These are phyloP conservation scores for Entomyzon cyanotis DNA, from an alignment of 2,113 vertebrate species.

Conservation along the genomic window DNA sequence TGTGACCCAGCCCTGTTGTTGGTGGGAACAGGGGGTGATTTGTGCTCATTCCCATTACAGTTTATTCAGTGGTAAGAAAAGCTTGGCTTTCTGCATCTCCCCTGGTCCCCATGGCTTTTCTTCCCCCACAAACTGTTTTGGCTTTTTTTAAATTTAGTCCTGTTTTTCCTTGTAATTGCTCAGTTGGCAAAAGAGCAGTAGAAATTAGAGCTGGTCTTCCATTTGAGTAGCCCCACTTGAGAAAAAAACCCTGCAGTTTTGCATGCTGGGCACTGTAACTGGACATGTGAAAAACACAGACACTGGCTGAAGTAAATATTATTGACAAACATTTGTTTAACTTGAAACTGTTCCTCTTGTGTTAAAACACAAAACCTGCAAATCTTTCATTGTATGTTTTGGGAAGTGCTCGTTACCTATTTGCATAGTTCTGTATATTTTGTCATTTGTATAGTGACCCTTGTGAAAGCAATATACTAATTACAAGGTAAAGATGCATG, in stretches of 20 bases:
- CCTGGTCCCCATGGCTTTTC: not conserved
- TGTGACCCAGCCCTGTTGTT: rapidly evolving
- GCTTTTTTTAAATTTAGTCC: not conserved
- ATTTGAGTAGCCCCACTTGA: not conserved
- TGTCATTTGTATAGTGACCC: not conserved
- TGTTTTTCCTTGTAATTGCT: not conserved
- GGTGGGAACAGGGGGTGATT: not conserved
- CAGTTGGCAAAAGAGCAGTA: not conserved
- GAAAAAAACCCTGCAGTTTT: not conserved
- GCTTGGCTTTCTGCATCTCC: not conserved
- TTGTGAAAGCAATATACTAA: not conserved
- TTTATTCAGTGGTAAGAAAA: not conserved
- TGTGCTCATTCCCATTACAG: not conserved
- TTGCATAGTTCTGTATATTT: not conserved
- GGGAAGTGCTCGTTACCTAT: not conserved
- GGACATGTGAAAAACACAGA: not conserved
- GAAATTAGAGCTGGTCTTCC: not conserved
- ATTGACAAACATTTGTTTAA: not conserved
- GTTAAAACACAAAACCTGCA: not conserved
- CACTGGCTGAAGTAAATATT: not conserved
- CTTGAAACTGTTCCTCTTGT: not conserved
- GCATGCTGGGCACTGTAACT: not conserved
- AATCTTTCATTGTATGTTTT: not conserved
- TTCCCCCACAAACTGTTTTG: not conserved
- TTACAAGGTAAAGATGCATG: not conserved